Percentiles rank a stretch among this genome's conserved stretches.
Evolutionary conservation across 1,140 invertebrate genomes (phyloP).

Genomic region (Ylistrum balloti): DNA sequence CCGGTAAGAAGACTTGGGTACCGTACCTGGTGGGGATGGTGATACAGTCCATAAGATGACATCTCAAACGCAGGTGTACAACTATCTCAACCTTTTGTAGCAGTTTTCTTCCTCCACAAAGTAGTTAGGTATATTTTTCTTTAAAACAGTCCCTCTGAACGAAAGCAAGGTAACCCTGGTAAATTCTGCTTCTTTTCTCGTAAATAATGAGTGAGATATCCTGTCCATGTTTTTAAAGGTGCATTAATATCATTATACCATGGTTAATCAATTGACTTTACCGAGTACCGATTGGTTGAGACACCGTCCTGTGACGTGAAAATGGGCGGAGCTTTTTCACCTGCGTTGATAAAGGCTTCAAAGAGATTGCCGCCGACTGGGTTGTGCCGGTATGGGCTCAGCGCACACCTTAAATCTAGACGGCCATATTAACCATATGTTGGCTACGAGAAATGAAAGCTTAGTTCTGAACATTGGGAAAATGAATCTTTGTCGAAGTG

Average conservation of each 20-base stretch:
- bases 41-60: conserved; percentile 61
- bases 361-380: conserved; percentile 42
- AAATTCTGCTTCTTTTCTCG: conserved; percentile 34
- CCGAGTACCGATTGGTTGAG: conserved; percentile 47
- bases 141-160: conserved; percentile 38
- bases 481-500: neutral
- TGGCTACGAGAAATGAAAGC: neutral
- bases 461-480: neutral
- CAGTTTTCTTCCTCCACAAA: neutral
- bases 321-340: conserved; percentile 47
- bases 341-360: conserved; percentile 48
- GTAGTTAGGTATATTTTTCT: conserved; percentile 28
- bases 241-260: conserved; percentile 54
- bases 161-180: conserved; percentile 31
- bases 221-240: conserved; percentile 59
- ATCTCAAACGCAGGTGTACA: conserved; percentile 46
- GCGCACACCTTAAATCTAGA: conserved; percentile 20
- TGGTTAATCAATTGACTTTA: conserved; percentile 54
- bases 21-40: conserved; percentile 57
- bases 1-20: conserved; percentile 47
- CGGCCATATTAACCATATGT: neutral
- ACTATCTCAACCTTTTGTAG: neutral
- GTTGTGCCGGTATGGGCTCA: neutral
- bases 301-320: neutral
- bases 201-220: conserved; percentile 55